These are phyloP conservation scores for Oscheius sp. DNA, from an alignment of 2,888 invertebrate genomes.

Conservation along the genomic window DNA sequence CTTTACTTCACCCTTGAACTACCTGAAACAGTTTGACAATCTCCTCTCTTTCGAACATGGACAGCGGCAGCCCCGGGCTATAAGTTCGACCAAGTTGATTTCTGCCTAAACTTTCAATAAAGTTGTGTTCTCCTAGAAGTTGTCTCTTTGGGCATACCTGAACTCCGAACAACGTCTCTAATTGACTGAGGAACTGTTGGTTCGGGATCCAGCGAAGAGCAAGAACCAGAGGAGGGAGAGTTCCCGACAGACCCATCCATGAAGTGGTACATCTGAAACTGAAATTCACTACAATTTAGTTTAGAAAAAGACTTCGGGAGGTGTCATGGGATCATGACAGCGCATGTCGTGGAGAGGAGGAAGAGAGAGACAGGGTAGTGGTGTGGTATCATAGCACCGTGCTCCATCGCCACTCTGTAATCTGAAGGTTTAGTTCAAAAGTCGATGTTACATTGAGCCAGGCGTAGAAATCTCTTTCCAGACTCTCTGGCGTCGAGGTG, in stretches of 20 bases:
- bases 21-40: slow-evolving; percentile 69
- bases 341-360: slow-evolving; percentile 28
- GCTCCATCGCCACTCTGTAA: background rate
- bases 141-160: slow-evolving; percentile 1
- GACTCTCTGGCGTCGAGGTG: slow-evolving; percentile 67
- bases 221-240: slow-evolving; percentile 53
- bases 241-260: slow-evolving; percentile 50
- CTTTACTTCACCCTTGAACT: background rate
- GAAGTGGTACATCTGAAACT: slow-evolving; percentile 31
- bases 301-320: slow-evolving; percentile 10
- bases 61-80: slow-evolving; percentile 70
- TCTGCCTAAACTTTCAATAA: slow-evolving; percentile 53
- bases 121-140: background rate
- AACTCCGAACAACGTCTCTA: slow-evolving; percentile 20
- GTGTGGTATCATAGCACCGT: slow-evolving; percentile 20
- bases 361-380: slow-evolving; percentile 25
- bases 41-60: slow-evolving; percentile 69
- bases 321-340: slow-evolving; percentile 33
- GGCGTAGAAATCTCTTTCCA: slow-evolving; percentile 70
- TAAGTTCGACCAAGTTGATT: slow-evolving; percentile 72
- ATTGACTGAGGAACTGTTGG: slow-evolving; percentile 28
- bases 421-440: background rate
- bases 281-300: background rate
- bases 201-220: slow-evolving; percentile 51
- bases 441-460: slow-evolving; percentile 54